These are phyloP conservation scores for Aphidoletes aphidimyza DNA, from an alignment of 2,888 invertebrate genomes.

Conservation along the genomic window DNA sequence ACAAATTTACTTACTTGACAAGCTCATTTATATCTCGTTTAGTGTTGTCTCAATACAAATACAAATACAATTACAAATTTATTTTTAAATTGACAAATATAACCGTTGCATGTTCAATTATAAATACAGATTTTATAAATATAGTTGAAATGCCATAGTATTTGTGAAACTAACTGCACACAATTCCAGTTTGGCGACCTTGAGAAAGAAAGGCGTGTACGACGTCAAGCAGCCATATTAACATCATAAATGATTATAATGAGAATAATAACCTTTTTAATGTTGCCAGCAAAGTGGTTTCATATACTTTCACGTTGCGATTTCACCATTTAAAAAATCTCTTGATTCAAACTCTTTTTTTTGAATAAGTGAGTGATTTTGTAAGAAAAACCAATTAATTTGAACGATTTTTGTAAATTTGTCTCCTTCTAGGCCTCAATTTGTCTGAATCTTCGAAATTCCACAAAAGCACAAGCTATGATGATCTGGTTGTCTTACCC, in stretches of 20 bases:
- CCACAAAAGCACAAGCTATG: conserved; percentile 60
- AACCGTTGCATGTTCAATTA: too few species aligned
- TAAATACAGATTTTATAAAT: too few species aligned
- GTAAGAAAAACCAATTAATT: not conserved
- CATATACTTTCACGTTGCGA: too few species aligned
- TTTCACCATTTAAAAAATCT: too few species aligned
- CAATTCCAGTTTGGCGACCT: conserved; percentile 4
- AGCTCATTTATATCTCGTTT: not conserved
- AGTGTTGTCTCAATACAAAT: not conserved
- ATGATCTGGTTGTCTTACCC: conserved; percentile 75
- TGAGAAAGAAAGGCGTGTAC: not conserved
- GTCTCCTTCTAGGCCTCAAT: not conserved
- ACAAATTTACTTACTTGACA: too few species aligned
- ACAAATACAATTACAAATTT: not conserved
- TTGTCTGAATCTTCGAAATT: conserved; percentile 13
- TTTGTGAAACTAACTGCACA: not conserved
- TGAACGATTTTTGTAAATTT: not conserved
- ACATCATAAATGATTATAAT: not conserved
- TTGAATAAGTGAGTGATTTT: too few species aligned
- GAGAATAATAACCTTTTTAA: conserved; percentile 3
- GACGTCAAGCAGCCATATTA: not conserved
- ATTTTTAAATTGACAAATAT: too few species aligned
- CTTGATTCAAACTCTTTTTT: too few species aligned
- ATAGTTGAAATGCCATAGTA: too few species aligned
- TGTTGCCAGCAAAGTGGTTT: not conserved